These are phyloP conservation scores for Mesocricetus auratus DNA, from an alignment of 2,113 vertebrate genomes.

Conservation along the genomic window DNA sequence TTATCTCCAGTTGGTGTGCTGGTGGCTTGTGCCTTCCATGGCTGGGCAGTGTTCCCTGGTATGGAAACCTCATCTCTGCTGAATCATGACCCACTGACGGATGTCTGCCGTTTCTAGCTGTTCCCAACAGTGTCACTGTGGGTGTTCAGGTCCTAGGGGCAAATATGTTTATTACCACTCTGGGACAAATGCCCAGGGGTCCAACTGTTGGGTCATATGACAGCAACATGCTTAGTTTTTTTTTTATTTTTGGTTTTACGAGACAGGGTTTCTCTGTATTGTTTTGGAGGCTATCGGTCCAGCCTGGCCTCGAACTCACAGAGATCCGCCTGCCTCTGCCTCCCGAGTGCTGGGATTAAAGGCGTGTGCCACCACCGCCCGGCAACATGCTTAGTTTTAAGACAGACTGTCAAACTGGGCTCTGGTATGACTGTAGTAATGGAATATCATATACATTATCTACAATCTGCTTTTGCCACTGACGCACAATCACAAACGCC, in stretches of 20 bases:
- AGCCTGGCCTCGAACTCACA: too few relatives aligned
- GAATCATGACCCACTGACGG: background rate
- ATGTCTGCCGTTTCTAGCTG: background rate
- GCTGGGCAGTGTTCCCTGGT: rapidly evolving
- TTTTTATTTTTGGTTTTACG: too few relatives aligned
- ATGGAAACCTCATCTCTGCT: rapidly evolving
- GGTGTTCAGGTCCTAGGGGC: background rate
- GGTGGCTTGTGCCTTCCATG: background rate
- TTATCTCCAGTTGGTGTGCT: too few relatives aligned
- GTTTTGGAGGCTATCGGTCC: too few relatives aligned
- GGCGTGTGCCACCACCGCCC: too few relatives aligned
- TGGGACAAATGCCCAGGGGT: background rate
- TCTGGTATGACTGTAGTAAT: background rate
- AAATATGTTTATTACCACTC: background rate
- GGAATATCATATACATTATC: background rate
- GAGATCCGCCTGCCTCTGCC: too few relatives aligned
- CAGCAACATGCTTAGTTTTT: background rate
- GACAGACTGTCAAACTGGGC: background rate
- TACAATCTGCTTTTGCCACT: background rate
- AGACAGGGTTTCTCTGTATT: too few relatives aligned
- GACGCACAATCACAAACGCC: background rate
- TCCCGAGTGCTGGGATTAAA: too few relatives aligned
- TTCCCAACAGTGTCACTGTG: background rate
- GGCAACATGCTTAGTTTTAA: background rate
- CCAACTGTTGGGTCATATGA: background rate